Base-by-base conservation (phyloP, 2,888 invertebrate species). In the Zeuzera pyrina region DNA sequence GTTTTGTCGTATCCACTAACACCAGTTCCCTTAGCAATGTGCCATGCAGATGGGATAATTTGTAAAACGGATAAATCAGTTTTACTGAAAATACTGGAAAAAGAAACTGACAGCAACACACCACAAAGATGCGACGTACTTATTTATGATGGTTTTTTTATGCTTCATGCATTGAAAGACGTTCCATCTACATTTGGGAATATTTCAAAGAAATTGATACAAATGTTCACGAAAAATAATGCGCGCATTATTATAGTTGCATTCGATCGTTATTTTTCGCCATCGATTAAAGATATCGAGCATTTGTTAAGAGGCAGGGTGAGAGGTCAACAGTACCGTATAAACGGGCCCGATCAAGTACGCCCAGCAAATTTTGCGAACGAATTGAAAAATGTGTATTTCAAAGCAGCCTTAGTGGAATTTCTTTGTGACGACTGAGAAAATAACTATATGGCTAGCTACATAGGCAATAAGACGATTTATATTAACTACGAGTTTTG, bases 41-140 rank as follows among this genome's bases (percentile, higher is more conserved):
- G 50, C 31, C 52, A 53, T 42, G 26, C 41, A 13, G 47, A 54
- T 38, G 51, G 52, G 13, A 30, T 37, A 4, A 49, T 52, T 14
- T 38, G 34, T 39, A 52, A 56, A 44, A 57, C 56, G 11, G 30
- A 41, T 6, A 57, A 57, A 46, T 52, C 54, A 3, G 39, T 27
- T 15, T 26, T 52, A 12, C 39, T 45, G 29, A 39, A 45, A 38
- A 28, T 22, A 39, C 41, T 49, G 16, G 35, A 44, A 24, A 37
- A 42, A 26, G 29, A 26, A 12, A 12, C 11, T 12, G 13, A 11
- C 6, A 6, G 6, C 26, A 26, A 12, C 6, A 11, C 6, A 12
- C 26, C 10, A 26, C 12, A n/a, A 11, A n/a, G 6, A 26, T 26
- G 12, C 6, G 12, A 26, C 11, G 26, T 26, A 26, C 4, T 26